Evolutionary conservation across 2,888 invertebrate genomes (phyloP).

Genomic region (Spialia ferax): DNA sequence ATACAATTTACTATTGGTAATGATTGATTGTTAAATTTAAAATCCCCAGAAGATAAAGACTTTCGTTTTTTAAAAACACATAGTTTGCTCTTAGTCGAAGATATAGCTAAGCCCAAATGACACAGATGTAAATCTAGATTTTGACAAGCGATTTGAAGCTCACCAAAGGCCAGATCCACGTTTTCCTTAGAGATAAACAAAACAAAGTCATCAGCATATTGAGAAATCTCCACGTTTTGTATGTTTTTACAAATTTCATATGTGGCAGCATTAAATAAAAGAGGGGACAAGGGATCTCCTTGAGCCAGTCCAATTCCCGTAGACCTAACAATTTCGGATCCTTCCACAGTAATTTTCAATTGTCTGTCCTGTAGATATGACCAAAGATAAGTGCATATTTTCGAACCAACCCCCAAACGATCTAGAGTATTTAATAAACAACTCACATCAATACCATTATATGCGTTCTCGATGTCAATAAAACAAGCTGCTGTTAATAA

Average conservation of each 20-base stretch:
- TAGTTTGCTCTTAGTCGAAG: slow-evolving; percentile 19
- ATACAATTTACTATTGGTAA: slow-evolving; percentile 25
- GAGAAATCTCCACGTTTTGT: slow-evolving; percentile 16
- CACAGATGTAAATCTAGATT: slow-evolving; percentile 3
- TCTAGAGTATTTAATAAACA: slow-evolving; percentile 44
- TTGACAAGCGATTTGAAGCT: slow-evolving; percentile 7
- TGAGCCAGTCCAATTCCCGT: slow-evolving; percentile 49
- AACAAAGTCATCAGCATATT: slow-evolving; percentile 32
- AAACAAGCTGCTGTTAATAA: slow-evolving; percentile 45
- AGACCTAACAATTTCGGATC: slow-evolving; percentile 19
- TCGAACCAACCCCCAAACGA: slow-evolving; percentile 42
- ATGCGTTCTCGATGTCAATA: slow-evolving; percentile 51
- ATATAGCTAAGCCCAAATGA: slow-evolving; percentile 20
- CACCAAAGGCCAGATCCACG: neutral
- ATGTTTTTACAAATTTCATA: slow-evolving; percentile 20
- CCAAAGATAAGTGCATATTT: slow-evolving; percentile 48
- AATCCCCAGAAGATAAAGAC: neutral
- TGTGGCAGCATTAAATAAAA: slow-evolving; percentile 52
- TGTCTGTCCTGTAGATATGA: slow-evolving; percentile 42
- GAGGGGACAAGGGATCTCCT: slow-evolving; percentile 53
- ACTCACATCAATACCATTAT: slow-evolving; percentile 48
- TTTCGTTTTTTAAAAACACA: slow-evolving; percentile 31
- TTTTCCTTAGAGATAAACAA: slow-evolving; percentile 13
- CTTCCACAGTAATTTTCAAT: slow-evolving; percentile 38
- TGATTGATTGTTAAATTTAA: slow-evolving; percentile 16